phyloP scores from a whole-genome alignment of 2,888 invertebrate species.

The Criorhina ranunculi region DNA sequence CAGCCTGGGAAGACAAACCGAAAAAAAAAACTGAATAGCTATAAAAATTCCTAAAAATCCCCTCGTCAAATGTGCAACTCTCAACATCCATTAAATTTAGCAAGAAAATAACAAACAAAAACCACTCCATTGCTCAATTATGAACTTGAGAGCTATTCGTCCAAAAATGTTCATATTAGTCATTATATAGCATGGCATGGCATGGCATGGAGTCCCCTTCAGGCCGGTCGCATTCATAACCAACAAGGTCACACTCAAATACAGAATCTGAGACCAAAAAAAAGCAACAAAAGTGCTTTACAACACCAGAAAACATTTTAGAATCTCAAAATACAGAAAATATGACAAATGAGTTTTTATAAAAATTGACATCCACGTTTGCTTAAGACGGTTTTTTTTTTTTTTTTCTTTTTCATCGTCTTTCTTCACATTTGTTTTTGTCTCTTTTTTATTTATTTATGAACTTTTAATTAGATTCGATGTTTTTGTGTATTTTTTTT shows the following conservation, averaged over 20 bases:
- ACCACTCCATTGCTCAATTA: conserved; percentile 37
- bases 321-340: conserved; percentile 29
- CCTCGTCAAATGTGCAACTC: conserved; percentile 12
- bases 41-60: neutral
- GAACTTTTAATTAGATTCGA: conserved; percentile 62
- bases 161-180: conserved; percentile 27
- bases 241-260: conserved; percentile 58
- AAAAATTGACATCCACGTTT: conserved; percentile 59
- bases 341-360: conserved; percentile 60
- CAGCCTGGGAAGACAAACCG: conserved; percentile 3
- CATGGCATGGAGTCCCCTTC: conserved; percentile 37
- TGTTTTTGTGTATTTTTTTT: conserved; percentile 9
- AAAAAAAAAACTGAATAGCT: neutral
- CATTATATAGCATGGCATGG: conserved; percentile 11
- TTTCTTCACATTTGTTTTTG: conserved; percentile 17
- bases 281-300: conserved; percentile 35
- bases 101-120: conserved; percentile 30
- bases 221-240: conserved; percentile 20
- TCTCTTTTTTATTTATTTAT: conserved; percentile 41
- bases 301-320: conserved; percentile 41
- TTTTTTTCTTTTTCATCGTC: conserved; percentile 5
- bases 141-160: conserved; percentile 38
- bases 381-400: conserved; percentile 30
- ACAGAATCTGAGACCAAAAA: neutral
- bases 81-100: conserved; percentile 27